A percentile compares a stretch with the other conserved stretches of the same genome.
Evolutionary conservation across 2,113 vertebrate species (phyloP).

Genomic region (Protobothrops mucrosquamatus): DNA sequence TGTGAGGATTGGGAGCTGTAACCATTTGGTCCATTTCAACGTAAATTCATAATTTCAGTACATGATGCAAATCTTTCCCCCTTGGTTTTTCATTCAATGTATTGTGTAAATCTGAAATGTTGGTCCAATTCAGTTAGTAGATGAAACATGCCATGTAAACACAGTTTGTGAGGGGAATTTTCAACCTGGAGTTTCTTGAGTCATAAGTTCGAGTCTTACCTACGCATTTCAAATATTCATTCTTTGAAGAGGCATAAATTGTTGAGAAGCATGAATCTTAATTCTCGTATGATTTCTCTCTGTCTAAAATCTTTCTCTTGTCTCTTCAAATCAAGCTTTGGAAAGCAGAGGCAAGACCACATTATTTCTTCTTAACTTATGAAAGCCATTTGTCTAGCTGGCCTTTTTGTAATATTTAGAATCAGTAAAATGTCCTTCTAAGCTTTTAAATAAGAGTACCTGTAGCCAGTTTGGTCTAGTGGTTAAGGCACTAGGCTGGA

Average conservation of each 20-base stretch:
- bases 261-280: background rate
- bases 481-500: too few relatives aligned
- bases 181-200: background rate
- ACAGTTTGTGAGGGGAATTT: background rate
- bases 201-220: background rate
- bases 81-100: background rate
- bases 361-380: background rate
- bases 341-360: background rate
- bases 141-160: background rate
- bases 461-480: background rate
- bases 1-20: background rate
- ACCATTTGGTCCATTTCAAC: background rate
- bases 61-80: background rate
- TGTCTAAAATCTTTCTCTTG: background rate
- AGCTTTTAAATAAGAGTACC: background rate
- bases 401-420: background rate
- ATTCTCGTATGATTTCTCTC: background rate
- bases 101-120: background rate
- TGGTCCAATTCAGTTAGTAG: background rate
- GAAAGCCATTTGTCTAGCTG: background rate
- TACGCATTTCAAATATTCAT: background rate
- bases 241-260: background rate
- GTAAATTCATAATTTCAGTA: background rate
- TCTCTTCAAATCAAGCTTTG: background rate
- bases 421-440: background rate